Evolutionary conservation across 2,888 invertebrate species (phyloP), one percentile per base, ranked within the genome.

Genomic region (Hemicrepidius hirtus): DNA sequence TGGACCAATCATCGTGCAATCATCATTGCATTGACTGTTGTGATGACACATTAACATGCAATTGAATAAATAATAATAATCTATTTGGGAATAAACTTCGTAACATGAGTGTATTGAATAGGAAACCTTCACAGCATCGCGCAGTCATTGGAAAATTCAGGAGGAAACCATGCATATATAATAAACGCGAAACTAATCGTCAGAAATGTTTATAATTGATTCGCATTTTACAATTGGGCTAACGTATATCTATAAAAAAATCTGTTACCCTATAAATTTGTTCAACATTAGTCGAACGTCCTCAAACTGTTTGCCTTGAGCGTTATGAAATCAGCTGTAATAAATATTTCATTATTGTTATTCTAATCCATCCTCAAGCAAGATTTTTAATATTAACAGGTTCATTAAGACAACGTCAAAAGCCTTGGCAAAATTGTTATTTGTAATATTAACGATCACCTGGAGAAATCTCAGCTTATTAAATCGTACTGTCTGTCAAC

Each of bases 261-360:
- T 40, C 57, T 40, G 59, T 59, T 59, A n/a, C n/a, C n/a, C n/a
- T n/a, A 59, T 40, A 12, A 59, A 53, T 53, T 32, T 21, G 21
- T 59, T 59, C 21, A 28, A 12, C 13, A 5, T 50, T 53, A 59
- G 59, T 59, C 41, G 59, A 59, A 59, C 41, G 59, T 37, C 59
- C 59, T 59, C 37, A n/a, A 40, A 20, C 12, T 40, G 0, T n/a
- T 20, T 40, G 13, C 59, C 57, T 40, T 35, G 40, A 12, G 12
- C 16, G 12, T 10, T 41, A 59, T 59, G 20, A 13, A 28, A 53
- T 53, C 28, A 53, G 28, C 24, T 53, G 28, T 32, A 53, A 2
- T 5, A 32, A 53, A 2, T 5, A 32, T 53, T 53, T 28, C 32
- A 53, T n/a, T n/a, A 32, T 53, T 53, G 28, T 53, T 53, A 53